Conservation (phyloP, 2,797 vertebrate species). For the Coregonus suidteri region DNA sequence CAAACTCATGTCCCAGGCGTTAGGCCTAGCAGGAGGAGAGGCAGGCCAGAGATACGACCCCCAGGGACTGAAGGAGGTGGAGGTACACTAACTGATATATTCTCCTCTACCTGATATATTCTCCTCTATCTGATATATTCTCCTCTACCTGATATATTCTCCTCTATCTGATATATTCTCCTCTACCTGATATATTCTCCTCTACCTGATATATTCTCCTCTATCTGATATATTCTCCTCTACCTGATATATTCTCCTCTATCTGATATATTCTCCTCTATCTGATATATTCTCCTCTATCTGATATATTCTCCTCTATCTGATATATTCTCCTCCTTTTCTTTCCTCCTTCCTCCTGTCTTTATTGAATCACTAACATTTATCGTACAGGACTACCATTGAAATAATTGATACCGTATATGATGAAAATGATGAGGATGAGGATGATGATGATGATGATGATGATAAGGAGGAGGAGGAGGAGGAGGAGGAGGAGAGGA, state of each 20-base stretch:
- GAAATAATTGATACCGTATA: background rate
- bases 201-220: no score
- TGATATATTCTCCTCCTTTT: background rate
- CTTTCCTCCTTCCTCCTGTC: background rate
- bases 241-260: no score
- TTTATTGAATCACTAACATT: background rate
- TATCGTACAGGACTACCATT: background rate
- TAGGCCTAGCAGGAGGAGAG: slow-evolving; percentile 59
- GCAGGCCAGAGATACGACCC: slow-evolving; percentile 58
- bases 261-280: no score
- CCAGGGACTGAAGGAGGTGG: slow-evolving; percentile 74
- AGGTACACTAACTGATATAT: slow-evolving; percentile 68
- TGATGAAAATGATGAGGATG: background rate
- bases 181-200: no score
- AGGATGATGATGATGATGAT: background rate
- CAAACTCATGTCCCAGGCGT: slow-evolving; percentile 66
- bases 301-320: no score
- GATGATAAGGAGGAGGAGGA: no score
- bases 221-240: no score
- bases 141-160: no score
- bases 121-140: no score
- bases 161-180: no score
- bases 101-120: background rate
- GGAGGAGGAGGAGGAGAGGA: no score
- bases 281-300: no score